Base-by-base conservation (phyloP, 2,113 vertebrate genomes). In the Glaucidium brasilianum region DNA sequence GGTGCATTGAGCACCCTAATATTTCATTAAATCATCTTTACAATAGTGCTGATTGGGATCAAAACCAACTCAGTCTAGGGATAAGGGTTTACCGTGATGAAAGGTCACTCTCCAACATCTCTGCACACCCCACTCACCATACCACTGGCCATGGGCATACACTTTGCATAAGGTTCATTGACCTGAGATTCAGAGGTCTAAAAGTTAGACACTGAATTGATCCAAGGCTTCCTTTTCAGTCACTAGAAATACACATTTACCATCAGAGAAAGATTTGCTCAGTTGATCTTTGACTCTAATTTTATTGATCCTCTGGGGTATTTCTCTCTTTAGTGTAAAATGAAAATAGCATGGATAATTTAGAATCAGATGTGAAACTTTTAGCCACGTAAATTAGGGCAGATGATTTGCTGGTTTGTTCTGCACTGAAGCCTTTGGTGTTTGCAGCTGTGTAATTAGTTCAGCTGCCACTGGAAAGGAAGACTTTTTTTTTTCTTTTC, bases 1-100 rank as follows among this genome's bases (percentile, higher is more conserved):
- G 34, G 12, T 1, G 1, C 29, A 29, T 49, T 12, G 58, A 71
- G 25, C 0, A 0, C 30, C 60, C 25, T n/a, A 41, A 11, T 47
- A 39, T 41, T 94, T 77, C 15, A 22, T 80, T 58, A 71, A 79
- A 43, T 19, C 7, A 4, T 55, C 35, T 60, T 39, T 45, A 6
- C 26, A 39, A 0, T 19, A 32, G 32, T 53, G 49, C 30, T 56
- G 22, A 11, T 5, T 43, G 9, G 9, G 25, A 62, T 59, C 30
- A 35, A 88, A 88, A n/a, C 12, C 15, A 34, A 32, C 25, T 72
- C n/a, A 66, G 29, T 14, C 16, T n/a, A 6, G 25, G 34, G n/a
- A 8, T 29, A 59, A 59, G 53, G 12, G 56, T 27, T 50, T 94
- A 63, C 15, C 34, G 34, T 7, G 5, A 15, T 9, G 26, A 23